A percentile compares a stretch with the other conserved stretches of the same genome.
Evolutionary conservation across 2,888 invertebrate species (phyloP).

Genomic region (Acrobasis repandana): DNA sequence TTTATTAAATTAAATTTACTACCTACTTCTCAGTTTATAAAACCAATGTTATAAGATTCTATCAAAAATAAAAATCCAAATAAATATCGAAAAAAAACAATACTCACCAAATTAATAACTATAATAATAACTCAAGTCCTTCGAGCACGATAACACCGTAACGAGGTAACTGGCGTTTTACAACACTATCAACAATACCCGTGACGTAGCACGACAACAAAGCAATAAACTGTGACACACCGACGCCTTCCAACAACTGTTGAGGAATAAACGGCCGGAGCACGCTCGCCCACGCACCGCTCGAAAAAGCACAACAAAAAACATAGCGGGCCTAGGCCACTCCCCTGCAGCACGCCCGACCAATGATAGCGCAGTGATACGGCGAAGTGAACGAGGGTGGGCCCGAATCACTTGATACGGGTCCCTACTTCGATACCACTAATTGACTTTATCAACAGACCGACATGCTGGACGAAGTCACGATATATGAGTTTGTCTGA

Average conservation of each 20-base stretch:
- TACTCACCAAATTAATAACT: constrained; percentile 50
- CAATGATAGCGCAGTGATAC: constrained; percentile 64
- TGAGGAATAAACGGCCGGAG: constrained; percentile 69
- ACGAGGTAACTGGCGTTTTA: constrained; percentile 58
- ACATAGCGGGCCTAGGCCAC: constrained; percentile 68
- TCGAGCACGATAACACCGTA: constrained; percentile 58
- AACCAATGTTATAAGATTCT: background rate
- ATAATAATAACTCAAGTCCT: constrained; percentile 60
- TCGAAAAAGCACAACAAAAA: constrained; percentile 72
- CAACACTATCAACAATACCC: constrained; percentile 70
- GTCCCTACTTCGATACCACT: constrained; percentile 80
- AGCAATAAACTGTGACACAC: constrained; percentile 79
- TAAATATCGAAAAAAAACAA: constrained; percentile 25
- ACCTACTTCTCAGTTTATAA: too few species aligned
- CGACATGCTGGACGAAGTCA: constrained; percentile 80
- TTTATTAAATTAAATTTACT: too few species aligned
- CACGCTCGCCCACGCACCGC: constrained; percentile 71
- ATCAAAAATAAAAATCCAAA: constrained; percentile 18
- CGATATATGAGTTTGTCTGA: constrained; percentile 80
- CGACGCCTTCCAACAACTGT: constrained; percentile 79
- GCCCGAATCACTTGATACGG: constrained; percentile 75
- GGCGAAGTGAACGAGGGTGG: constrained; percentile 67
- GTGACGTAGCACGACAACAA: constrained; percentile 63
- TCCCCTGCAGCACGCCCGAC: constrained; percentile 68
- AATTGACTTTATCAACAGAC: constrained; percentile 84